Evolutionary conservation across 2,113 vertebrate species (phyloP), one percentile per base, ranked within the genome.

Genomic region (Penelope pileata): DNA sequence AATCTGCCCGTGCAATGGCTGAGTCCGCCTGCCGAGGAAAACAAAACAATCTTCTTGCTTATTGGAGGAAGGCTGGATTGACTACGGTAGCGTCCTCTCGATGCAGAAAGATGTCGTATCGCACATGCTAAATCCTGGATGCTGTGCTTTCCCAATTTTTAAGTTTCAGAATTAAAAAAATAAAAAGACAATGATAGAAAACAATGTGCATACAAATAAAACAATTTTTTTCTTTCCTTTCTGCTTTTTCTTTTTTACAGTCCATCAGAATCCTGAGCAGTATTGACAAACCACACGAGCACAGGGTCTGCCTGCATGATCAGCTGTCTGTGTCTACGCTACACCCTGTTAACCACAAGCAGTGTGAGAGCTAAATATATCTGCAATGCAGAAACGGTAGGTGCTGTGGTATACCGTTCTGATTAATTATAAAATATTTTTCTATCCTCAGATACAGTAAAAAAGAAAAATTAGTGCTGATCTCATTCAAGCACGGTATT

Each of bases 351-450:
- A 98, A 98, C 98, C 97, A 98, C 97, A 97, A 94, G 96, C 97
- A 97, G 96, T 79, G 96, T 97, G 97, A 97, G 96, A 97, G 98
- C 98, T 98, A 98, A 98, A 98, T 97, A 97, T 98, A 98, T 98
- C 98, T 97, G 97, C 97, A 97, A 97, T 95, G 94, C 97, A 96
- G 97, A 97, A 93, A 94, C 32, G 42, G 97, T 97, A 98, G 98
- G 95, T 96, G 96, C 96, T 96, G 90, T 96, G 95, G 84, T 73
- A 90, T 60, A 70, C 94, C 93, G 91, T 94, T 96, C 90, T 91
- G 84, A 96, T 94, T 91, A 92, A 94, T 94, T 95, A 96, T 77
- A 97, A 96, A 96, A 92, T 95, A 81, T 96, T 97, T 94, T 92
- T 90, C 95, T 95, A 80, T 83, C 94, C 86, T 97, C 89, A 96